Base-by-base conservation (phyloP, 2,888 invertebrate species). In the Adelphocoris suturalis region DNA sequence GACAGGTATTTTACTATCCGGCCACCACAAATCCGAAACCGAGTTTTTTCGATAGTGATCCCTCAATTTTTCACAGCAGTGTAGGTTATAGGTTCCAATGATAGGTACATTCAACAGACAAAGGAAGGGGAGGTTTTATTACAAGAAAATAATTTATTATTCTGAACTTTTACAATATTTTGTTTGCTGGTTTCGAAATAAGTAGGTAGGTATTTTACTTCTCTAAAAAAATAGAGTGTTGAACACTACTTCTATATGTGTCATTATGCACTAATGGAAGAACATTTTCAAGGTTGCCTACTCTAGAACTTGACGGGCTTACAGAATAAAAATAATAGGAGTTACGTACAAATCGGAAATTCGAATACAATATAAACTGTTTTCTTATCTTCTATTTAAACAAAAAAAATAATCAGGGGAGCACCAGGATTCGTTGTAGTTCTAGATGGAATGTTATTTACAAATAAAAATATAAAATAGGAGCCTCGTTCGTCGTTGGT, bases 401-500 rank as follows among this genome's bases (percentile, higher is more conserved):
- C 37, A 7, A 37, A 28, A 82, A 52, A 5, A 52, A 82, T 47
- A 28, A 52, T 47, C 19, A 81, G 19, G n/a, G 47, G 52, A 82
- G 82, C 82, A 82, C 82, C 82, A 82, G 48, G 82, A 27, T 82
- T 81, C 82, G 82, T 82, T 82, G 82, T 82, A 52, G 52, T 82
- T 82, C 52, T 19, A 52, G 82, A n/a, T 82, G 82, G 82, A 82
- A 82, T 82, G 82, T 82, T 82, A 82, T 52, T 52, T 52, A 82
- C 82, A 82, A 68, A 68, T 52, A 52, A 82, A 23, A 11, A 48
- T 47, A 48, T 23, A 76, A 27, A 28, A 28, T 46, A 78, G 78
- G 28, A 37, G 14, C n/a, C n/a, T 5, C 7, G 13, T 27, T 27
- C 75, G 12, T 78, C 78, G 78, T 78, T 37, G 78, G 7, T 95